Conservation (phyloP, 2,113 vertebrate genomes). For the Oryzias curvinotus region DNA sequence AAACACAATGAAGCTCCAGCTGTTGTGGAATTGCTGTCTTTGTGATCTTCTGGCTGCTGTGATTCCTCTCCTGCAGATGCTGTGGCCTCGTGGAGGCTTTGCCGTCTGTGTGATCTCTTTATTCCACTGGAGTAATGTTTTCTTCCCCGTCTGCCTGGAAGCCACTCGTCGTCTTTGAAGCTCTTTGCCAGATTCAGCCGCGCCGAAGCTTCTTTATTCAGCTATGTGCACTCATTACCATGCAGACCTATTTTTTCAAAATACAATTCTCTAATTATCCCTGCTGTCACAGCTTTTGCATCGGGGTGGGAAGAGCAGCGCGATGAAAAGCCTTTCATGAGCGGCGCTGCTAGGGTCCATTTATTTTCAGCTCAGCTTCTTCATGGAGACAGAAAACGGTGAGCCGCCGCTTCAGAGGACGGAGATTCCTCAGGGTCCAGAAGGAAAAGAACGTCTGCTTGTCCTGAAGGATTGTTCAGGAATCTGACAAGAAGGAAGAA, state of each 20-base stretch:
- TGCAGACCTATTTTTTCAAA: conserved; percentile 58
- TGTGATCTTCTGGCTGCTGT: conserved; percentile 7
- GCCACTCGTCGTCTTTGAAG: conserved; percentile 15
- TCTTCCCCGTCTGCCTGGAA: conserved; percentile 6
- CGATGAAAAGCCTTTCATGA: conserved; percentile 46
- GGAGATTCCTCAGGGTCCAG: conserved; percentile 9
- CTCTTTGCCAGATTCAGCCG: conserved; percentile 17
- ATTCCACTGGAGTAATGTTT: conserved; percentile 20
- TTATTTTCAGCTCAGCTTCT: conserved; percentile 33
- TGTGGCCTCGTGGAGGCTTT: conserved; percentile 5
- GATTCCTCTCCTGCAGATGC: conserved; percentile 24
- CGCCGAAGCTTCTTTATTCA: conserved; percentile 12
- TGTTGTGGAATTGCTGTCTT: background rate
- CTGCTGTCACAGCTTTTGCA: conserved; percentile 36
- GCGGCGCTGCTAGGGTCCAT: conserved; percentile 32
- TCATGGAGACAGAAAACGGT: conserved; percentile 7
- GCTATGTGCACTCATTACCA: conserved; percentile 46
- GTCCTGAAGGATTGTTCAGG: background rate
- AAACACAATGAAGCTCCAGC: no score
- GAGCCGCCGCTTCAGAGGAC: conserved; percentile 19
- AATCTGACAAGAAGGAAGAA: background rate
- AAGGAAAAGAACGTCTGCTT: background rate
- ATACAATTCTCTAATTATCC: conserved; percentile 57
- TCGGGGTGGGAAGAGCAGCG: background rate
- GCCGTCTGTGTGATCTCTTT: conserved; percentile 23